phyloP scores from a whole-genome alignment of 2,888 invertebrate genomes.

The Chrysomela aeneicollis region DNA sequence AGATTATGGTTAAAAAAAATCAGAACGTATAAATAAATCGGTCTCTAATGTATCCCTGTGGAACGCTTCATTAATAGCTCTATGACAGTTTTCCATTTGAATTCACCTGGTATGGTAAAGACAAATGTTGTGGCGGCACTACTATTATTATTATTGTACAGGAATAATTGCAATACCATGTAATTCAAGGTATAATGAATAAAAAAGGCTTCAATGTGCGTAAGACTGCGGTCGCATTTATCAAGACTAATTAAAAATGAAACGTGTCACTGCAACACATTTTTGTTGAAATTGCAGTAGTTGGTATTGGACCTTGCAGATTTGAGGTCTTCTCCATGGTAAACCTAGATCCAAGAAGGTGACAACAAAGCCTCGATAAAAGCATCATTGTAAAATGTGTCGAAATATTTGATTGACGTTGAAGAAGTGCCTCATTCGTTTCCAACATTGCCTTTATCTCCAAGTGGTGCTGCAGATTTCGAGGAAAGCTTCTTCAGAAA shows the following conservation, averaged over 20 bases:
- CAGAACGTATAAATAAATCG: too few relatives aligned
- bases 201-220: not conserved
- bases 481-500: too few relatives aligned
- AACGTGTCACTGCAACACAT: not conserved
- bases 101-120: not conserved
- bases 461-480: too few relatives aligned
- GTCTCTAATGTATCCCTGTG: too few relatives aligned
- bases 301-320: not conserved
- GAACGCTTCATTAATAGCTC: too few relatives aligned
- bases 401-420: too few relatives aligned
- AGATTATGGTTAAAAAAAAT: too few relatives aligned
- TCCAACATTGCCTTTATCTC: too few relatives aligned
- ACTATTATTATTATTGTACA: not conserved
- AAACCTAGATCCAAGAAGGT: not conserved
- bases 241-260: not conserved
- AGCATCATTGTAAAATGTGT: too few relatives aligned
- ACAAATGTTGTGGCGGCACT: not conserved
- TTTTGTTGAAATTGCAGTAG: not conserved
- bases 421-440: too few relatives aligned
- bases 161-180: conserved; percentile 7
- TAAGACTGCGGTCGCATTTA: not conserved
- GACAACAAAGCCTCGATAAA: too few relatives aligned
- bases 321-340: not conserved
- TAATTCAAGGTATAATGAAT: conserved; percentile 12
- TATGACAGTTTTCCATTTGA: too few relatives aligned